Conservation (phyloP, 2,797 vertebrate genomes). For the Xenopus petersii region DNA sequence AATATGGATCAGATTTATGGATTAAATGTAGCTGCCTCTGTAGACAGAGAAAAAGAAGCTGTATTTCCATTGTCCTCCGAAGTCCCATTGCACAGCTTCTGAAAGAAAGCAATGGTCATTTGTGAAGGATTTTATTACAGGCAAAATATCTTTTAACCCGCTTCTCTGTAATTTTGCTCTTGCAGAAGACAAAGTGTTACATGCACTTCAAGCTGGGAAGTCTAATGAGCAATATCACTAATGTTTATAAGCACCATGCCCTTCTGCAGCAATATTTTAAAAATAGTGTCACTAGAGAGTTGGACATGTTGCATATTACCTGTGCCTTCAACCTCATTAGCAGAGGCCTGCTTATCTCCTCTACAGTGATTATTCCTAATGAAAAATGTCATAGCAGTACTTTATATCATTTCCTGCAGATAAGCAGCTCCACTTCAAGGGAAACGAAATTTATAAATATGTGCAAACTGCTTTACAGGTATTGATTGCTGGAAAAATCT, state of each 20-base stretch:
- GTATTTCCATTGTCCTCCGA: slow-evolving; percentile 1
- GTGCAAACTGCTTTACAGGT: slow-evolving; percentile 26
- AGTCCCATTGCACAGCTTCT: slow-evolving; percentile 27
- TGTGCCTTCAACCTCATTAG: slow-evolving; percentile 42
- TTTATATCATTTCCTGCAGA: slow-evolving; percentile 36
- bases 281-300: slow-evolving; percentile 37
- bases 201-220: slow-evolving; percentile 41
- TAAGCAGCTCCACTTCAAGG: slow-evolving; percentile 29
- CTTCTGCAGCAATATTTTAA: slow-evolving; percentile 31
- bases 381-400: slow-evolving; percentile 43
- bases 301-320: slow-evolving; percentile 44
- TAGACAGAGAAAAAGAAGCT: background rate
- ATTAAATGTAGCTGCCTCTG: too few species aligned
- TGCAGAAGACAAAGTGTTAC: slow-evolving; percentile 35
- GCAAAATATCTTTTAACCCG: slow-evolving; percentile 23
- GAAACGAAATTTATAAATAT: slow-evolving; percentile 30
- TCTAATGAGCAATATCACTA: slow-evolving; percentile 43
- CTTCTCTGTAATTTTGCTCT: slow-evolving; percentile 32
- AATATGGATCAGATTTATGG: background rate
- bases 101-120: slow-evolving; percentile 30
- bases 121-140: slow-evolving; percentile 33
- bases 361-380: slow-evolving; percentile 43
- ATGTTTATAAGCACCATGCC: slow-evolving; percentile 26
- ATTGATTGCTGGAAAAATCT: slow-evolving; percentile 10
- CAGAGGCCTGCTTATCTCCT: slow-evolving; percentile 35